Percentiles rank a stretch among this genome's conserved stretches.
phyloP scores from a whole-genome alignment of 2,888 invertebrate genomes.

The Platynereis dumerilii region DNA sequence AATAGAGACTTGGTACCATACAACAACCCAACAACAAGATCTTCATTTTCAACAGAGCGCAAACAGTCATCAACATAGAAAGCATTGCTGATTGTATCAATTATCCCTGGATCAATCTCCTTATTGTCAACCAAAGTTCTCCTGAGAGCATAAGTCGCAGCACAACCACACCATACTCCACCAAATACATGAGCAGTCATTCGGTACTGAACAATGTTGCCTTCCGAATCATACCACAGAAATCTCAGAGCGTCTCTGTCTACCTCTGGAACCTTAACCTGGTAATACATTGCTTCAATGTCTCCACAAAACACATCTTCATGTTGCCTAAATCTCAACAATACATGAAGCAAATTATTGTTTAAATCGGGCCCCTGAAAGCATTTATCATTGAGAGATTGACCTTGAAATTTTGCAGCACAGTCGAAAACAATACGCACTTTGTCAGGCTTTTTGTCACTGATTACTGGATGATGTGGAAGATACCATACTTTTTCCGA shows the following conservation, averaged over 20 bases:
- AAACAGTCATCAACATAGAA: constrained; percentile 28
- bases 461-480: constrained; percentile 32
- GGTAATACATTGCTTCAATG: constrained; percentile 32
- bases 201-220: constrained; percentile 6
- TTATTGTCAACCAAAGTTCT: neutral
- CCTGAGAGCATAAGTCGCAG: constrained; percentile 13
- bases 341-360: constrained; percentile 30
- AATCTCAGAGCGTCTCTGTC: constrained; percentile 32
- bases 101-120: neutral
- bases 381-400: constrained; percentile 34
- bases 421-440: constrained; percentile 13
- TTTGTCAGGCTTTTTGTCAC: constrained; percentile 17
- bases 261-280: constrained; percentile 23
- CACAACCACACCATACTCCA: constrained; percentile 16
- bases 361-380: constrained; percentile 22
- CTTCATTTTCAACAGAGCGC: constrained; percentile 5
- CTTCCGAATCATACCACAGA: constrained; percentile 25
- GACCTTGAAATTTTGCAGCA: constrained; percentile 5
- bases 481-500: constrained; percentile 33
- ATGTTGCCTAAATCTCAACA: constrained; percentile 32
- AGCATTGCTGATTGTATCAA: neutral
- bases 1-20: neutral
- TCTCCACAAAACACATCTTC: constrained; percentile 25
- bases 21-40: neutral
- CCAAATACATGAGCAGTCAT: constrained; percentile 22